Base-by-base conservation (phyloP, 2,888 invertebrate species). In the Carcina quercana region DNA sequence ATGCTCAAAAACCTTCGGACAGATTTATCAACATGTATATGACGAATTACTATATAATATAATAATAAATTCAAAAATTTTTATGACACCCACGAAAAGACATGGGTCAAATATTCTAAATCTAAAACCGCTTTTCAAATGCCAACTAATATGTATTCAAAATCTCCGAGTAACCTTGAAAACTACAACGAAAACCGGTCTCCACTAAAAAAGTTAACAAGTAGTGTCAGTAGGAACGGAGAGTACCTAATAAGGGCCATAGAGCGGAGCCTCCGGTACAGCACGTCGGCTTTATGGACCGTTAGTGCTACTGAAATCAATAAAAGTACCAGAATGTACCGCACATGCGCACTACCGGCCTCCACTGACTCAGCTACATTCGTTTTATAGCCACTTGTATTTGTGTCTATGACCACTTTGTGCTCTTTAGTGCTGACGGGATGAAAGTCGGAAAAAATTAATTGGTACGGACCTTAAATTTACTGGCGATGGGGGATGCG, bases 231-330 rank as follows among this genome's bases (percentile, higher is more conserved):
- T 66, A 56, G 58, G 68, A 68, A 71, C 74, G 67, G 71, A 71
- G 72, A 74, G 80, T 79, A 79, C 70, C 68, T 79, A 79, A 79
- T 80, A 82, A 83, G 76, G 73, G 71, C 70, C 46, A 73, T 69
- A 62, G 70, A 72, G 71, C 63, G 60, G 67, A 69, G 68, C 63
- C 67, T 70, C 60, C 72, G 60, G 80, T 72, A 75, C 76, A 61
- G 79, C 74, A 78, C 78, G 78, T 76, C 78, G 78, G 68, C 60
- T 72, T 74, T 78, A 83, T 86, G 74, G 84, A 74, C 83, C 86
- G 87, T 87, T 87, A 86, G 85, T 85, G 87, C 87, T 86, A 87
- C 87, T 87, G 87, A 87, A 88, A 88, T 88, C 88, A 88, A 88
- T 88, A 88, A 88, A 88, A 88, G 86, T 84, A 70, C 79, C 74